Base-by-base conservation (phyloP, 2,888 invertebrate species). In the Eudasyphora cyanicolor region DNA sequence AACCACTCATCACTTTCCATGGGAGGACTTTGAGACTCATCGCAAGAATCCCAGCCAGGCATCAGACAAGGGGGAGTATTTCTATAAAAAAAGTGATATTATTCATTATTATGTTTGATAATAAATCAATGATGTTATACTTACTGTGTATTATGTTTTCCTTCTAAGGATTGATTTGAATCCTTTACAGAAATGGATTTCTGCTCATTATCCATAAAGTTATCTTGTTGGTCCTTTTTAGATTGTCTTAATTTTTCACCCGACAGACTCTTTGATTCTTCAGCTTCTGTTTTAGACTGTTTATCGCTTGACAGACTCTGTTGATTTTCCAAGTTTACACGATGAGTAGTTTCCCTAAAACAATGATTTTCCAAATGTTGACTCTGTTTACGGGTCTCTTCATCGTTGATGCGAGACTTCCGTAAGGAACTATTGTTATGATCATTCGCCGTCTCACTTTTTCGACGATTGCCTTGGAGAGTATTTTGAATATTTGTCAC, bases 1-100 rank as follows among this genome's bases (percentile, higher is more conserved):
- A 96, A 93, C 97, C 97, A 97, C 91, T 97, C 97, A 85, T 97
- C 97, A 86, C 96, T 94, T 90, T 97, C 97, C 82, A 97, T 95
- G 2, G 96, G 95, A 2, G 94, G 93, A 57, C 94, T 94, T 87
- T 94, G 93, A 0, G 92, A 92, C 86, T 93, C 93, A 86, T 93
- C 93, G 76, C 92, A 91, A 0, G 93, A 92, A 79, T 92, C 92
- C 92, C 92, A 92, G 12, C 91, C 92, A 0, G 92, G 92, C 78
- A 91, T 81, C 12, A 42, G 92, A 84, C 91, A 90, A 0, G 92
- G 91, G 7, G 91, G 91, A 0, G 90, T 89, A 79, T 91, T 92
- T 49, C 91, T 91, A 64, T 2, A 54, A 79, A 21, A 12, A 49
- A 21, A 73, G 7, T n/a, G 0, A 49, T 19, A 73, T 6, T 32